Percentiles rank a stretch among this genome's conserved stretches.
These are phyloP conservation scores for Vireo griseus DNA, from an alignment of 2,797 vertebrate genomes.

Conservation along the genomic window DNA sequence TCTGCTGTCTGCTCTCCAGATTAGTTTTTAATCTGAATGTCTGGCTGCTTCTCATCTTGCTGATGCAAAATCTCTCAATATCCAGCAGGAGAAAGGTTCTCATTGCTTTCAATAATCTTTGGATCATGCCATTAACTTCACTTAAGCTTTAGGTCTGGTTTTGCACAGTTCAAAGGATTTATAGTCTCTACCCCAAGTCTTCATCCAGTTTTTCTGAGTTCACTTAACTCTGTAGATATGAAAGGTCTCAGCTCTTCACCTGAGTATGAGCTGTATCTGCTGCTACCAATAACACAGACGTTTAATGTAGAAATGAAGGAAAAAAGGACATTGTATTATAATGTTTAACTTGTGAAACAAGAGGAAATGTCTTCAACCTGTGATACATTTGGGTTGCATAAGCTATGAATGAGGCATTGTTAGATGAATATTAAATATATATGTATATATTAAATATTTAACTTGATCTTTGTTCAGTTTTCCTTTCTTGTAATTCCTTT, in stretches of 20 bases:
- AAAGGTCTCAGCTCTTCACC: background rate
- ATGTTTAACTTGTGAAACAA: slow-evolving; percentile 29
- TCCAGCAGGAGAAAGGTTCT: background rate
- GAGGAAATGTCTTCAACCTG: slow-evolving; percentile 54
- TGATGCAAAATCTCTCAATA: background rate
- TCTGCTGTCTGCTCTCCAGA: background rate
- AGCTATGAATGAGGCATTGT: slow-evolving; percentile 54
- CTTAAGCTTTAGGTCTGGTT: background rate
- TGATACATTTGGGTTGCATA: slow-evolving; percentile 19
- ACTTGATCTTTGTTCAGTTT: slow-evolving; percentile 54
- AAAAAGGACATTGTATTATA: slow-evolving; percentile 23
- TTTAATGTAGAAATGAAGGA: slow-evolving; percentile 18
- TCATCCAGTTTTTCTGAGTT: background rate
- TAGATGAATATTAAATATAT: slow-evolving; percentile 56
- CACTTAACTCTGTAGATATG: background rate
- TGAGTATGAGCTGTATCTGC: background rate
- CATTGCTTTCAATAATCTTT: background rate
- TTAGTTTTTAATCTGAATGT: background rate
- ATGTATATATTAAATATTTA: slow-evolving; percentile 62
- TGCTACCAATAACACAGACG: background rate
- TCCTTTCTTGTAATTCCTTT: slow-evolving; percentile 47
- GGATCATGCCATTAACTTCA: background rate
- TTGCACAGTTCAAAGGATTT: background rate
- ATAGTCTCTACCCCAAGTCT: background rate
- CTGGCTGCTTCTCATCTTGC: background rate